phyloP scores from a whole-genome alignment of 2,888 invertebrate genomes.

The Papilio demoleus region DNA sequence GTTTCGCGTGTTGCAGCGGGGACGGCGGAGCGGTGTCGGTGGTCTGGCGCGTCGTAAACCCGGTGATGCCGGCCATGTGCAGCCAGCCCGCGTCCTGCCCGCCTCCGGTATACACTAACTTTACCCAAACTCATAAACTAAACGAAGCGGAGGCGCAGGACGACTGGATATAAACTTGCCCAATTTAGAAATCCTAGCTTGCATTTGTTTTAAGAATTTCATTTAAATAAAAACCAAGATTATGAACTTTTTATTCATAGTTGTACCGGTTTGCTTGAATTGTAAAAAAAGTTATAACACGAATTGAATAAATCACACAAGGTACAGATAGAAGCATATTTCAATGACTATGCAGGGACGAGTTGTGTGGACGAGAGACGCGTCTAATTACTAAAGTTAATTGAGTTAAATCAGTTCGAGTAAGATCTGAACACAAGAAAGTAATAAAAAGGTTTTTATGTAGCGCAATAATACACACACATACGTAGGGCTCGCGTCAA shows the following conservation, averaged over 20 bases:
- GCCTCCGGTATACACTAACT: not conserved
- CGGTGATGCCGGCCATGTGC: not conserved
- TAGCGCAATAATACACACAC: not conserved
- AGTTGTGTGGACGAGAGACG: not conserved
- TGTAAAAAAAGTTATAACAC: too few species aligned
- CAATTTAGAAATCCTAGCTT: too few species aligned
- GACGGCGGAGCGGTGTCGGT: not conserved
- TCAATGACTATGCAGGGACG: too few species aligned
- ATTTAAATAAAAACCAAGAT: too few species aligned
- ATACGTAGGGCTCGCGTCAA: not conserved
- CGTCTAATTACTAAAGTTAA: slow-evolving; percentile 1
- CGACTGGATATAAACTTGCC: not conserved
- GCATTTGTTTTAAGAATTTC: too few species aligned
- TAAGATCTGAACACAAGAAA: not conserved
- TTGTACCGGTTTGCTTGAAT: too few species aligned
- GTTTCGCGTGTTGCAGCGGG: not conserved
- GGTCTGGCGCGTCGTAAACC: slow-evolving; percentile 12
- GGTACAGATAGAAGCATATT: too few species aligned
- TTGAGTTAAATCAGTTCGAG: slow-evolving; percentile 3
- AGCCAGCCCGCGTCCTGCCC: not conserved
- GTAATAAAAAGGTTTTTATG: slow-evolving; percentile 3
- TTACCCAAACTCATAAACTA: not conserved
- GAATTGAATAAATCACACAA: too few species aligned
- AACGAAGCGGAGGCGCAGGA: not conserved
- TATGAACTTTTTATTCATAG: too few species aligned